Conservation (phyloP, 2,113 vertebrate genomes). For the Callipepla squamata region DNA sequence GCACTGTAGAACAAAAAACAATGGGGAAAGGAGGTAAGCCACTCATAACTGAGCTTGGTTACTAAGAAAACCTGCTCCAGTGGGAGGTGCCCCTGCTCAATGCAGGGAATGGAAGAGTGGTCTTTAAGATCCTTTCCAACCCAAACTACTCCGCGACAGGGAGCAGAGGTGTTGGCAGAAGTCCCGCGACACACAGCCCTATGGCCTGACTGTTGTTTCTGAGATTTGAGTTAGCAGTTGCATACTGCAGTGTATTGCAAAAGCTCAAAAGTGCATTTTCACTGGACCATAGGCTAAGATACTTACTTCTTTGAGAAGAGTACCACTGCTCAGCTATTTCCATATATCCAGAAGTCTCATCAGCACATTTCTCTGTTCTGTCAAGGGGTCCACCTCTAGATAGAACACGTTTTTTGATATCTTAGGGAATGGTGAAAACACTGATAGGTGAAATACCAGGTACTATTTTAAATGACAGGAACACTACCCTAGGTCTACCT, state of each 20-base stretch:
- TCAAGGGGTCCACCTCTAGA: neutral
- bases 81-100: neutral
- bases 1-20: neutral
- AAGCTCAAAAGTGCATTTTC: neutral
- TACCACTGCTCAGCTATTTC: neutral
- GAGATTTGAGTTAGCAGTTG: neutral
- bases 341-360: neutral
- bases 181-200: neutral
- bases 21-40: neutral
- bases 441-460: neutral
- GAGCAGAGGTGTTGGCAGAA: neutral
- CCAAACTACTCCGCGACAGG: neutral
- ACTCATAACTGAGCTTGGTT: neutral
- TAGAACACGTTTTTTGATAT: neutral
- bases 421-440: neutral
- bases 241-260: too few species aligned
- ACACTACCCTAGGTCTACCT: neutral
- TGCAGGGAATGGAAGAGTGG: neutral
- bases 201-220: neutral
- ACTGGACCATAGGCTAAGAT: neutral
- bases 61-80: neutral
- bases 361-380: neutral
- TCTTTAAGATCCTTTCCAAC: neutral
- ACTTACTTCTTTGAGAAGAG: neutral
- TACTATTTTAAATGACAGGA: neutral